Percentiles rank a stretch among this genome's conserved stretches.
phyloP scores from a whole-genome alignment of 23 tunicate species.

The Corella eumyota region DNA sequence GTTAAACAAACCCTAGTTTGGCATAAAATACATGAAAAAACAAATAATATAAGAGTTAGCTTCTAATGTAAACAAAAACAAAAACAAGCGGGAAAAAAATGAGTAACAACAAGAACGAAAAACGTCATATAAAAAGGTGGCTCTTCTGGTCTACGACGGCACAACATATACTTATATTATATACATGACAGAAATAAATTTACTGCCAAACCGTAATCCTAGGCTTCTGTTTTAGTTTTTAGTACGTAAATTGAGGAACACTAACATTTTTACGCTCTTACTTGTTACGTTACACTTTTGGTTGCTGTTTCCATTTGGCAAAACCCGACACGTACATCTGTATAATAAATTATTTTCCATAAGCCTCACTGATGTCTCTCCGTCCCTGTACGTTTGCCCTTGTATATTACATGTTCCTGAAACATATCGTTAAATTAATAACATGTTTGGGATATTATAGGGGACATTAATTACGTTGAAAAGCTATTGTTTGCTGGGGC shows the following conservation, averaged over 20 bases:
- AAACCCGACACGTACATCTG: constrained; percentile 29
- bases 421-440: too few relatives aligned
- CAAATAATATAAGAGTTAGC: neutral
- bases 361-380: constrained; percentile 34
- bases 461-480: too few relatives aligned
- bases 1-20: too few relatives aligned
- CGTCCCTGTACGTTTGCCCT: constrained; percentile 21
- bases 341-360: constrained; percentile 13
- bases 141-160: too few relatives aligned
- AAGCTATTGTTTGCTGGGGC: too few relatives aligned
- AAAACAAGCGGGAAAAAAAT: too few relatives aligned
- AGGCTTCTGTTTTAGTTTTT: too few relatives aligned
- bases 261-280: neutral
- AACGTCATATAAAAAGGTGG: too few relatives aligned
- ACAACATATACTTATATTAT: neutral
- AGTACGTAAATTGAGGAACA: neutral
- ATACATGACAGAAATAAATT: neutral
- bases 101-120: too few relatives aligned
- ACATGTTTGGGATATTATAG: too few relatives aligned
- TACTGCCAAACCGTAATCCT: neutral
- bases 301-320: neutral
- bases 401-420: constrained; percentile 9
- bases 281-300: constrained; percentile 30
- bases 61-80: too few relatives aligned
- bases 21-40: neutral